phyloP scores from a whole-genome alignment of 1,140 invertebrate genomes.

The Thaumetopoea pityocampa region DNA sequence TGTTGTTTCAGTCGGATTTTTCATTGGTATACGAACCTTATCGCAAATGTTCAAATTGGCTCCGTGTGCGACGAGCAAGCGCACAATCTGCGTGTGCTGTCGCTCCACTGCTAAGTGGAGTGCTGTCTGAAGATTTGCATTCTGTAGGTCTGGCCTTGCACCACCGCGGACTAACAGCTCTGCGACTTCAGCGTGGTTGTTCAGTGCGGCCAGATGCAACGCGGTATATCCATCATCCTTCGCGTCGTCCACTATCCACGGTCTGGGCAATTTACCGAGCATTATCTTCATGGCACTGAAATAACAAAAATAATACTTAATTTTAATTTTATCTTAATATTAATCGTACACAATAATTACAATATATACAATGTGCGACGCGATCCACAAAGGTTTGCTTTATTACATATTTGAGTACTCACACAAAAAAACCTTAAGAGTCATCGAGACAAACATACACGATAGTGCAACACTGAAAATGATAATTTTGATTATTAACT shows the following conservation, averaged over 20 bases:
- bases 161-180: slow-evolving; percentile 92
- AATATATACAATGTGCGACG: too few relatives aligned
- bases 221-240: slow-evolving; percentile 99
- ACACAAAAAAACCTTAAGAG: too few relatives aligned
- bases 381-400: too few relatives aligned
- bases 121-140: slow-evolving; percentile 97
- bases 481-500: too few relatives aligned
- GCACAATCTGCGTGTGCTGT: slow-evolving; percentile 96
- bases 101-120: slow-evolving; percentile 96
- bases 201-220: slow-evolving; percentile 95
- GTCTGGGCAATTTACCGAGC: slow-evolving; percentile 89
- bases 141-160: slow-evolving; percentile 95
- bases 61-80: slow-evolving; percentile 93
- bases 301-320: slow-evolving; percentile 29
- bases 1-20: too few relatives aligned
- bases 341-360: too few relatives aligned
- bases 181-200: slow-evolving; percentile 98
- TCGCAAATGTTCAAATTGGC: slow-evolving; percentile 96
- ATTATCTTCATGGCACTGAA: slow-evolving; percentile 96
- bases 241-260: slow-evolving; percentile 98
- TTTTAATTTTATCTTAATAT: neutral
- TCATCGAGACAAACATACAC: too few relatives aligned
- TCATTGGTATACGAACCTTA: too few relatives aligned
- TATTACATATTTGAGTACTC: too few relatives aligned
- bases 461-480: too few relatives aligned